Percentiles rank a stretch among this genome's conserved stretches.
Conservation (phyloP, 2,797 vertebrate species). For the Hafferia zeledoni region DNA sequence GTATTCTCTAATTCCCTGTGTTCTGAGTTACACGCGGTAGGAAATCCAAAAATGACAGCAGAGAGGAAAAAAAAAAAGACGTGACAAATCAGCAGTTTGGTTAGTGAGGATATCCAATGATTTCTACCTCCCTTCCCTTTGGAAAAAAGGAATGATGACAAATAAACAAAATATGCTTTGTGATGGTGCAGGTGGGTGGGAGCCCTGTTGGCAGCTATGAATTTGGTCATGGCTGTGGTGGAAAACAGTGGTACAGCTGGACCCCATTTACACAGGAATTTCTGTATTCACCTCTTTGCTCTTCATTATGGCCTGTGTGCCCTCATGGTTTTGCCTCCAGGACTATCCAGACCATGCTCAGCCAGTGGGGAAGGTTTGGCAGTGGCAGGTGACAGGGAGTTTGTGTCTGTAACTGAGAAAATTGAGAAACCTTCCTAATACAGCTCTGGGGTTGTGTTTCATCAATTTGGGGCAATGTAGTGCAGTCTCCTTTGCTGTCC, state of each 20-base stretch:
- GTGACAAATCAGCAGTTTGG: background rate
- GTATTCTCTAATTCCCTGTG: background rate
- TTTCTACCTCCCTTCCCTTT: background rate
- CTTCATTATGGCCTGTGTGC: background rate
- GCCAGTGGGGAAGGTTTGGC: background rate
- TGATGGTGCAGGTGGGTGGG: background rate
- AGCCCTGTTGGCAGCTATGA: fast-evolving
- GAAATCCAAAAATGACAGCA: background rate
- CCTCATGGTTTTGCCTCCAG: background rate
- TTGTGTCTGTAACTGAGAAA: background rate
- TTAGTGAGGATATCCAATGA: background rate
- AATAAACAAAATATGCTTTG: background rate
- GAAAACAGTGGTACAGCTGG: background rate
- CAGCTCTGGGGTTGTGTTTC: background rate
- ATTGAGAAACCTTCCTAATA: background rate
- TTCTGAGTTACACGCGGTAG: background rate
- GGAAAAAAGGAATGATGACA: background rate
- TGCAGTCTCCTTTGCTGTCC: background rate
- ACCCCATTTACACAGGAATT: background rate
- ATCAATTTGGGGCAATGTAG: background rate
- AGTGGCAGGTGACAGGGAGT: background rate
- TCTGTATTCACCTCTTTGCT: background rate
- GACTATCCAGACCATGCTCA: background rate
- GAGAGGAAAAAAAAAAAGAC: background rate
- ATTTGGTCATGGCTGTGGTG: background rate